A percentile compares a stretch with the other conserved stretches of the same genome.
These are phyloP conservation scores for Schizopygopsis malacanthus DNA, from an alignment of 2,797 vertebrate genomes.

Conservation along the genomic window DNA sequence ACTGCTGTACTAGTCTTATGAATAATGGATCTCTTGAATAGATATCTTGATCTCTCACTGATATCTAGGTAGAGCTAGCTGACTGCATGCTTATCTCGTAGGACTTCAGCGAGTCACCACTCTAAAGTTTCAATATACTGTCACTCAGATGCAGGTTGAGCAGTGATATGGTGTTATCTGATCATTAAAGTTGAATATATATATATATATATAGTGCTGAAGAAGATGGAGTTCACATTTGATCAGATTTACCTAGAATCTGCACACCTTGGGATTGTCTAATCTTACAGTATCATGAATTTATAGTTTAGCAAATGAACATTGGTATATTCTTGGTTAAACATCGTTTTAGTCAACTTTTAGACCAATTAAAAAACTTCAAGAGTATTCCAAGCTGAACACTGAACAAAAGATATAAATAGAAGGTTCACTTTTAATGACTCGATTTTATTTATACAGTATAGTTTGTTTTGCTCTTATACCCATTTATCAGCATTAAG, in stretches of 20 bases:
- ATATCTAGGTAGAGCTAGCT: constrained; percentile 39
- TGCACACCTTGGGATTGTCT: neutral
- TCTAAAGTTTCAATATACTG: constrained; percentile 44
- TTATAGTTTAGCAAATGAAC: neutral
- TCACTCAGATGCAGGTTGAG: constrained; percentile 36
- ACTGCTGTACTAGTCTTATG: constrained; percentile 37
- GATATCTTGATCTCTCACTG: constrained; percentile 38
- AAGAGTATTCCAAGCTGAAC: neutral
- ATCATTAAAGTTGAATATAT: constrained; percentile 60
- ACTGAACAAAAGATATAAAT: neutral
- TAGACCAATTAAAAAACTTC: neutral
- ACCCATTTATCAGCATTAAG: neutral
- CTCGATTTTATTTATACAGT: neutral
- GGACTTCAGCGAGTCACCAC: constrained; percentile 22
- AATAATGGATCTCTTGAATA: constrained; percentile 52
- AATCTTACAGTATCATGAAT: constrained; percentile 17
- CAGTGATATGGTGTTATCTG: constrained; percentile 31
- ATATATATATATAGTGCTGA: constrained; percentile 47
- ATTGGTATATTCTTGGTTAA: neutral
- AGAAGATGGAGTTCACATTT: constrained; percentile 47
- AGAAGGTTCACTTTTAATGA: neutral
- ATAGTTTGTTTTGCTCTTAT: neutral
- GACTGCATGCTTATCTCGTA: constrained; percentile 21
- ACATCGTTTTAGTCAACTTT: neutral
- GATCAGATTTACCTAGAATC: constrained; percentile 44